These are phyloP conservation scores for Onychostoma macrolepis DNA, from an alignment of 2,113 vertebrate species.

Conservation along the genomic window DNA sequence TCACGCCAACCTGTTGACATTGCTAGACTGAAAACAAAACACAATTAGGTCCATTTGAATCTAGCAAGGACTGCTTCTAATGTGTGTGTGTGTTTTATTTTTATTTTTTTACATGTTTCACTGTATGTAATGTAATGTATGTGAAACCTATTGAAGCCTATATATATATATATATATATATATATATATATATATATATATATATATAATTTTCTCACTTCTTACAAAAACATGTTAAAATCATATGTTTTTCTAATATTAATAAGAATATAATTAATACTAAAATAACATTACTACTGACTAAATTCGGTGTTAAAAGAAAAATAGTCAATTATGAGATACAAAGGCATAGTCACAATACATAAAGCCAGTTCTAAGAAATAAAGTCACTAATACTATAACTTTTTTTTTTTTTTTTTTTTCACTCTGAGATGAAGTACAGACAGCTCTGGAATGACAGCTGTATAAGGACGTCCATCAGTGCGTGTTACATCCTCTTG, in stretches of 20 bases:
- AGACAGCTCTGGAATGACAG: slow-evolving; percentile 14
- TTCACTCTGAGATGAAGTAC: not conserved
- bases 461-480: slow-evolving; percentile 48
- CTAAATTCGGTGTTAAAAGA: not conserved
- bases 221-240: too few relatives aligned
- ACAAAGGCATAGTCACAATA: not conserved
- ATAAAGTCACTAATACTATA: not conserved
- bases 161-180: too few relatives aligned
- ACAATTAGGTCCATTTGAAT: not conserved
- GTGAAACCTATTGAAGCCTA: not conserved
- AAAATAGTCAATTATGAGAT: not conserved
- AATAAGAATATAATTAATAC: too few relatives aligned
- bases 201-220: too few relatives aligned
- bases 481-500: slow-evolving; percentile 14
- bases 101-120: not conserved
- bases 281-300: not conserved
- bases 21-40: not conserved
- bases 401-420: not conserved
- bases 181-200: too few relatives aligned
- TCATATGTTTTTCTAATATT: too few relatives aligned
- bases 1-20: not conserved
- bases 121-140: not conserved
- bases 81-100: too few relatives aligned
- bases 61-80: not conserved
- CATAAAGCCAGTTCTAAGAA: not conserved